Base-by-base conservation (phyloP, 1,140 invertebrate species). In the Ceratina japonica region DNA sequence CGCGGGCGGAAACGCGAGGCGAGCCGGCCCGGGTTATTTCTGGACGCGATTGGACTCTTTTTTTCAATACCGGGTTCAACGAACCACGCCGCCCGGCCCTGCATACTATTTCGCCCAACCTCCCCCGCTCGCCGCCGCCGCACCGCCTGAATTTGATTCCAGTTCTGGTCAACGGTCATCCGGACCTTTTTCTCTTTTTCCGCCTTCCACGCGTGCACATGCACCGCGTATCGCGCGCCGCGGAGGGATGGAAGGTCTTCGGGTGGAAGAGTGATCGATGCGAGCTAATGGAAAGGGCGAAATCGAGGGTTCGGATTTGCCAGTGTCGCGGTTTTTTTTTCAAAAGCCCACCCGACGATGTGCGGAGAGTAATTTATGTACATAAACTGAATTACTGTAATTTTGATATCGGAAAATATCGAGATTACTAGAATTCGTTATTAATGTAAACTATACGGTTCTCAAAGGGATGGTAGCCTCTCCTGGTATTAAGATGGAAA, bases 61-160 rank as follows among this genome's bases (percentile, higher is more conserved):
- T 84, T 84, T 85, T 81, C 83, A 85, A 85, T 85, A 79, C 74
- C 59, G 61, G 71, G 79, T 84, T 85, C 84, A 85, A 82, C 72
- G 83, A 81, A 85, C 80, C 70, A 75, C 56, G 27, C 16, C 54
- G 27, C 4, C 27, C 24, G 52, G 15, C 24, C n/a, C 44, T 61
- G 75, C 37, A 68, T 69, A 75, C 74, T 71, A 77, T 77, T 71
- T 77, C 70, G 15, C 59, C 51, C 13, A 0, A 44, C 20, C n/a
- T 18, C 18, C n/a, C 12, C 37, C 37, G 37, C 37, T 10, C 10
- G 37, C 10, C 37, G 37, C 3, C 5, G 37, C 37, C 37, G 37
- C 37, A 66, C 64, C 37, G 15, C 20, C 72, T 20, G 71, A 75
- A 74, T 74, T 79, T 64, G 51, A 79, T 74, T 75, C 71, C 54